Percentiles rank a stretch among this genome's conserved stretches.
These are phyloP conservation scores for Synergus itoensis DNA, from an alignment of 2,888 invertebrate species.

Conservation along the genomic window DNA sequence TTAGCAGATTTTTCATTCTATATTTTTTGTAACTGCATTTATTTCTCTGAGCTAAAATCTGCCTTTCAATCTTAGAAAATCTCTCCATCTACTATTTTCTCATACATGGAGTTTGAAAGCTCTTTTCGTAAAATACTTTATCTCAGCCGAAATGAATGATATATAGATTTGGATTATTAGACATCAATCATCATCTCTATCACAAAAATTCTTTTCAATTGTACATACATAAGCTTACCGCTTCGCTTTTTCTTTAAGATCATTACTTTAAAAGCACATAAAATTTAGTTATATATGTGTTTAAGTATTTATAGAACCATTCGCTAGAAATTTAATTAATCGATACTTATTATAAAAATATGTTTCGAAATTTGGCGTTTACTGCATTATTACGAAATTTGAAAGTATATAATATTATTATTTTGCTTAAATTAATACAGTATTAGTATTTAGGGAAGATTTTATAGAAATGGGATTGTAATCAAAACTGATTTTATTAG, in stretches of 20 bases:
- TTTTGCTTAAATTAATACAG: not conserved
- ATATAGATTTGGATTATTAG: not conserved
- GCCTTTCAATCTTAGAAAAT: not conserved
- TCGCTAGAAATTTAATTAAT: not conserved
- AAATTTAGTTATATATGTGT: not conserved
- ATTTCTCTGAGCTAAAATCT: not conserved
- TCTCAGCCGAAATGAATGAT: not conserved
- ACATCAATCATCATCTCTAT: slow-evolving; percentile 7
- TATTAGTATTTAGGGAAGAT: slow-evolving; percentile 5
- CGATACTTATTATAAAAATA: not conserved
- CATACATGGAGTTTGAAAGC: not conserved
- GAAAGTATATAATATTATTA: not conserved
- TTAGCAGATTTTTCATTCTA: slow-evolving; percentile 4
- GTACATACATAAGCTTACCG: slow-evolving; percentile 38
- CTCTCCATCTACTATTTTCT: not conserved
- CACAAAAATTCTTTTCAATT: not conserved
- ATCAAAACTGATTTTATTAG: slow-evolving; percentile 77
- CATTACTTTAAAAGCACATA: slow-evolving; percentile 20
- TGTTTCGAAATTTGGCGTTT: not conserved
- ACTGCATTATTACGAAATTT: not conserved
- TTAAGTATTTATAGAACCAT: not conserved
- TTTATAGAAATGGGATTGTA: slow-evolving; percentile 45
- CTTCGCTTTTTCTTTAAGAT: slow-evolving; percentile 28
- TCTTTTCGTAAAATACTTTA: slow-evolving; percentile 3
- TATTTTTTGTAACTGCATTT: not conserved